Conservation (phyloP, 2,888 invertebrate species). For the Clostera curtula region DNA sequence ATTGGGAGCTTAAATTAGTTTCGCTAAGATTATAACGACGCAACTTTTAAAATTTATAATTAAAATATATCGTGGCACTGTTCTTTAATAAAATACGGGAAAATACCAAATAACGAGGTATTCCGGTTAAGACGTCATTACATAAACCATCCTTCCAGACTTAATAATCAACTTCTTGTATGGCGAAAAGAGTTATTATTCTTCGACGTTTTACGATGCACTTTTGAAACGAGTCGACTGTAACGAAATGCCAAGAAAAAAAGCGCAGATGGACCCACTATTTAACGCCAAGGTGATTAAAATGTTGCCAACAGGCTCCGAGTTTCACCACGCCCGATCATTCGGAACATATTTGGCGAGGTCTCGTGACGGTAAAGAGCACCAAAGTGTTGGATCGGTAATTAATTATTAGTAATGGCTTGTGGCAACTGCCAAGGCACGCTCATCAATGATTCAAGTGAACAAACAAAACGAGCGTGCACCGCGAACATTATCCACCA, state of each 20-base stretch:
- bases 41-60: no score
- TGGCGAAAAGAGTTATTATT: conserved; percentile 20
- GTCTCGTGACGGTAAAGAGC: conserved; percentile 17
- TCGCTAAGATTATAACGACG: no score
- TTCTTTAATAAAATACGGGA: no score
- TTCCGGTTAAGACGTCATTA: no score
- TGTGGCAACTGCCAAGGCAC: conserved; percentile 55
- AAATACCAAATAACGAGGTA: no score
- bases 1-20: no score
- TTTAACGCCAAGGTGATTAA: conserved; percentile 27
- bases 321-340: conserved; percentile 23
- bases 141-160: no score
- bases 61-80: no score
- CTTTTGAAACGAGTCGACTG: conserved; percentile 16
- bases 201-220: conserved; percentile 24
- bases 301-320: conserved; percentile 25
- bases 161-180: no score
- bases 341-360: conserved; percentile 26
- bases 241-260: conserved; percentile 24
- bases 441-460: conserved; percentile 67
- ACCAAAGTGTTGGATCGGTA: conserved; percentile 36
- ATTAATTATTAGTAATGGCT: conserved; percentile 64
- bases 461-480: conserved; percentile 66
- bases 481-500: conserved; percentile 63
- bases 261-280: conserved; percentile 25